phyloP scores from a whole-genome alignment of 2,888 invertebrate species.

The Frankliniella intonsa region DNA sequence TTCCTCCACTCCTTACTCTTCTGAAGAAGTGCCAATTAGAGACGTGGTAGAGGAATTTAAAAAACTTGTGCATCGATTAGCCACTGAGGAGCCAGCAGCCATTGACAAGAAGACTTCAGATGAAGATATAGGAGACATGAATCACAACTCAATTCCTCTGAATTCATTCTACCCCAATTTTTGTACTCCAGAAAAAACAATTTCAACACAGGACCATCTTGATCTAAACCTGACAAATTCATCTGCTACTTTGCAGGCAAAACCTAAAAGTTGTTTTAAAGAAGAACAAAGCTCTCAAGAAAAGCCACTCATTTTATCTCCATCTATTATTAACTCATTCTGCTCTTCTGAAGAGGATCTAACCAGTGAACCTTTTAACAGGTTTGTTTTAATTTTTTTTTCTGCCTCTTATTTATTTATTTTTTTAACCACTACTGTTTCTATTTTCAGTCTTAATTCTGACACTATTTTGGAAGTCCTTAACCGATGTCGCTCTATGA shows the following conservation, averaged over 20 bases:
- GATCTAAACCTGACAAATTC: background rate
- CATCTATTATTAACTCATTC: background rate
- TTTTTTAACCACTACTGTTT: background rate
- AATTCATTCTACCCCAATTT: background rate
- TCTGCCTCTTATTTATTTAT: background rate
- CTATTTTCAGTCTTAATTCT: background rate
- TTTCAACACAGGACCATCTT: background rate
- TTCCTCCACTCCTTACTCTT: background rate
- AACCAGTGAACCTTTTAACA: background rate
- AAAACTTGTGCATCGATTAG: background rate
- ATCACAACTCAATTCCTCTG: background rate
- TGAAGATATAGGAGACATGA: background rate
- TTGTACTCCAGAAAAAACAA: background rate
- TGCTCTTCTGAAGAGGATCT: background rate
- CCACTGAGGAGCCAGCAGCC: background rate
- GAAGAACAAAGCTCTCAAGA: background rate
- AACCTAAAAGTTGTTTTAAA: background rate
- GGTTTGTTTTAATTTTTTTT: background rate
- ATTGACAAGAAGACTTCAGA: background rate
- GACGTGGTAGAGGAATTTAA: background rate
- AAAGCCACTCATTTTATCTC: background rate
- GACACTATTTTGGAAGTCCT: background rate
- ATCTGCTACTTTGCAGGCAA: background rate
- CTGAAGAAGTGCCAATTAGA: background rate
- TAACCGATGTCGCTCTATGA: background rate